These are phyloP conservation scores for Tretioscincus oriximinensis DNA, from an alignment of 2,113 vertebrate species.

Conservation along the genomic window DNA sequence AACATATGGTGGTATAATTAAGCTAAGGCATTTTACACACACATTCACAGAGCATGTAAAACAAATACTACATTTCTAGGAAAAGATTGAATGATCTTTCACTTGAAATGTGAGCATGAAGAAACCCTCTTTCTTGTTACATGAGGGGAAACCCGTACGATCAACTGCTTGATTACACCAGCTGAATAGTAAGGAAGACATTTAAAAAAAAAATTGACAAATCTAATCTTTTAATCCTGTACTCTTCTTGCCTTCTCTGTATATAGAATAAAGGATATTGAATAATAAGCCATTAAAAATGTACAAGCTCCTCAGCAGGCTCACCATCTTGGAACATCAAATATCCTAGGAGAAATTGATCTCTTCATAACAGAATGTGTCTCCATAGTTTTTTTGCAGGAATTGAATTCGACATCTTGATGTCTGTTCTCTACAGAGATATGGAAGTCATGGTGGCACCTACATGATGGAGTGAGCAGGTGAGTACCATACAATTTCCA, in stretches of 20 bases:
- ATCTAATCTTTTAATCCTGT: conserved; percentile 70
- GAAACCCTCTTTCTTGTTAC: conserved; percentile 42
- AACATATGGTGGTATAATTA: conserved; percentile 8
- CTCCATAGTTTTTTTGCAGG: background rate
- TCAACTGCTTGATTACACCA: conserved; percentile 53
- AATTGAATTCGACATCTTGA: background rate
- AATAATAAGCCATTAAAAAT: conserved; percentile 64
- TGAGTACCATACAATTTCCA: no score
- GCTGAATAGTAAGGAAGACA: conserved; percentile 57
- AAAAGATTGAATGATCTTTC: conserved; percentile 47
- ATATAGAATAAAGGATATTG: conserved; percentile 39
- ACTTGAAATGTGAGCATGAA: conserved; percentile 58
- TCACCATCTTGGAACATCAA: conserved; percentile 42
- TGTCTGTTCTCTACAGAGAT: no score
- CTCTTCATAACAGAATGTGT: conserved; percentile 18
- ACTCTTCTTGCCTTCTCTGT: conserved; percentile 53
- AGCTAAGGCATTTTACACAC: background rate
- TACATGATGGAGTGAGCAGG: no score
- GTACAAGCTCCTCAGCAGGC: conserved; percentile 59
- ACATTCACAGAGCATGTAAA: background rate
- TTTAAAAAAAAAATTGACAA: conserved; percentile 50
- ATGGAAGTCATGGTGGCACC: no score
- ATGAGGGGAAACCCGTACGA: conserved; percentile 43
- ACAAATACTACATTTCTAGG: conserved; percentile 52
- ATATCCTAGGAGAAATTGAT: conserved; percentile 44